phyloP scores from a whole-genome alignment of 92 coral and sea anemone species.

The Palythoa grandis region DNA sequence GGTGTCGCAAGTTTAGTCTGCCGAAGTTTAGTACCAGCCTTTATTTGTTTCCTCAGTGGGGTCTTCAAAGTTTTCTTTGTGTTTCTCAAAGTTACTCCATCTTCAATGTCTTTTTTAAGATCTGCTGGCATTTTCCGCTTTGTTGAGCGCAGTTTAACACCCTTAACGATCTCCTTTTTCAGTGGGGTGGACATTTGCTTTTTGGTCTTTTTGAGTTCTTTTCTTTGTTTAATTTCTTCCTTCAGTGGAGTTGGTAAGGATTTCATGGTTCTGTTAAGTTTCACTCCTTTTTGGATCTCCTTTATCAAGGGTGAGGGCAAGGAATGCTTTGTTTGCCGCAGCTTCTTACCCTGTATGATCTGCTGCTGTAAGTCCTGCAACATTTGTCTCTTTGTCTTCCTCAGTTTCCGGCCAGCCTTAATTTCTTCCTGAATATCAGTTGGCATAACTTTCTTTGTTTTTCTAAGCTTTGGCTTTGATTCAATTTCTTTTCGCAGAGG shows the following conservation, averaged over 20 bases:
- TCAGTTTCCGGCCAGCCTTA: constrained; percentile 54
- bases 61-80: constrained; percentile 65
- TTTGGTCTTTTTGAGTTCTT: constrained; percentile 62
- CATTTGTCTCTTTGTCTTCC: constrained; percentile 68
- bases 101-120: constrained; percentile 62
- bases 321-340: constrained; percentile 68
- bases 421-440: constrained; percentile 69
- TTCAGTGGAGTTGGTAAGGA: constrained; percentile 68
- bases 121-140: constrained; percentile 39
- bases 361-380: constrained; percentile 60
- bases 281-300: constrained; percentile 68
- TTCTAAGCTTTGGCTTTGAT: constrained; percentile 47
- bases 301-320: constrained; percentile 69
- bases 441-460: constrained; percentile 57
- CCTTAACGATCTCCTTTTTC: constrained; percentile 50
- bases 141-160: constrained; percentile 48
- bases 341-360: constrained; percentile 63
- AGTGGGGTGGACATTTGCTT: constrained; percentile 68
- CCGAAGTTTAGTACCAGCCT: constrained; percentile 59
- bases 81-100: constrained; percentile 48
- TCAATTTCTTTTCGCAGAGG: constrained; percentile 58
- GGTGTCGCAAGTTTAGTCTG: constrained; percentile 44
- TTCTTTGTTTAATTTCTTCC: constrained; percentile 60
- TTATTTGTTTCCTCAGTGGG: constrained; percentile 67
- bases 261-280: constrained; percentile 67